A percentile compares a stretch with the other conserved stretches of the same genome.
phyloP scores from a whole-genome alignment of 2,797 vertebrate species.

The Champsocephalus esox region DNA sequence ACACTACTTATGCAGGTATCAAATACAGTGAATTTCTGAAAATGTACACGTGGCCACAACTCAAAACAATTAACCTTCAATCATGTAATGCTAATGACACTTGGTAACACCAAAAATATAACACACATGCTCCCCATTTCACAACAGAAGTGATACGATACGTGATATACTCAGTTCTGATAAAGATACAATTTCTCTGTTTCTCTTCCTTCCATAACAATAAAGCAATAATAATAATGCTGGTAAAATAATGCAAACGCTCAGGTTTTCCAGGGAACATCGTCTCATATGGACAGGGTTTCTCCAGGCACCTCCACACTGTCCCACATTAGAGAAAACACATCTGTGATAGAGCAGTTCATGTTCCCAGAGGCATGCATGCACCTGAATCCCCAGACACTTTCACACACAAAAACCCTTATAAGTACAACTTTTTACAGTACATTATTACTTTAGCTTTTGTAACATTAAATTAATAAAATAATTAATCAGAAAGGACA shows the following conservation, averaged over 20 bases:
- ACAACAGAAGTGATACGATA: not conserved
- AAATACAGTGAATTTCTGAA: conserved; percentile 8
- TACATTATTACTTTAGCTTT: conserved; percentile 24
- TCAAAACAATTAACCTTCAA: conserved; percentile 2
- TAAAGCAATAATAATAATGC: not conserved
- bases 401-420: conserved; percentile 1
- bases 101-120: not conserved
- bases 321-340: conserved; percentile 43
- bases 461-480: conserved; percentile 15
- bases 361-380: conserved; percentile 33
- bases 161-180: not conserved
- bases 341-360: conserved; percentile 38
- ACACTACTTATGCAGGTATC: not conserved
- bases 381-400: conserved; percentile 47
- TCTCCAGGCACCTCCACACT: conserved; percentile 41
- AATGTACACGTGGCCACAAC: conserved; percentile 15
- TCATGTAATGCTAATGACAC: conserved; percentile 13
- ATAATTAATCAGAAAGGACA: conserved; percentile 25
- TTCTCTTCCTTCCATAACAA: not conserved
- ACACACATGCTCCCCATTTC: not conserved
- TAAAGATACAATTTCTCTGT: not conserved
- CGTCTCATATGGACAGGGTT: conserved; percentile 37
- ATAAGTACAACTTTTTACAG: conserved; percentile 1
- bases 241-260: conserved; percentile 24
- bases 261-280: conserved; percentile 30